Conservation (phyloP, 2,888 invertebrate genomes). For the Micoletzkya japonica region DNA sequence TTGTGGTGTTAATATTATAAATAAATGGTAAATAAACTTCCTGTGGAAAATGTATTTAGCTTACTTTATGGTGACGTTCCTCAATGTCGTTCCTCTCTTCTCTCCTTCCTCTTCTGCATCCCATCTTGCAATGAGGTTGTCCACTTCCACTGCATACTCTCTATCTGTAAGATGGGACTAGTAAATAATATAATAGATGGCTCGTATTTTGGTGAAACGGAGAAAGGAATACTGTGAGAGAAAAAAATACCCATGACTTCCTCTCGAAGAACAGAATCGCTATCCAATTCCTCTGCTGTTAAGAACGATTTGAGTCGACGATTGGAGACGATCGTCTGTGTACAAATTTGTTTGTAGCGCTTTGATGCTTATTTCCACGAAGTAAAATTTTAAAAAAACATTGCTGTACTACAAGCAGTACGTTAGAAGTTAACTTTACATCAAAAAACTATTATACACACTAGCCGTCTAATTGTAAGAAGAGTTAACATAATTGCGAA, state of each 20-base stretch:
- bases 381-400: too few relatives aligned
- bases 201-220: too few relatives aligned
- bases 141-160: slow-evolving; percentile 61
- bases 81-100: background rate
- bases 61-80: background rate
- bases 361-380: too few relatives aligned
- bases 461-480: too few relatives aligned
- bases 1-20: background rate
- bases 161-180: too few relatives aligned
- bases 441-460: too few relatives aligned
- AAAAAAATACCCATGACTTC: background rate
- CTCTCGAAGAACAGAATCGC: background rate
- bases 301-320: slow-evolving; percentile 58
- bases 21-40: background rate
- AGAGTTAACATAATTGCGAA: too few relatives aligned
- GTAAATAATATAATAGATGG: too few relatives aligned
- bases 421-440: too few relatives aligned
- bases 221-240: background rate
- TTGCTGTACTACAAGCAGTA: background rate
- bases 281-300: slow-evolving; percentile 57
- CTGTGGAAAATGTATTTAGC: background rate
- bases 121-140: background rate
- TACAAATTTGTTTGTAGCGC: too few relatives aligned
- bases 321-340: slow-evolving; percentile 62
- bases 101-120: slow-evolving; percentile 2